Evolutionary conservation across 2,797 vertebrate species (phyloP).

Genomic region (Melopsittacus undulatus): DNA sequence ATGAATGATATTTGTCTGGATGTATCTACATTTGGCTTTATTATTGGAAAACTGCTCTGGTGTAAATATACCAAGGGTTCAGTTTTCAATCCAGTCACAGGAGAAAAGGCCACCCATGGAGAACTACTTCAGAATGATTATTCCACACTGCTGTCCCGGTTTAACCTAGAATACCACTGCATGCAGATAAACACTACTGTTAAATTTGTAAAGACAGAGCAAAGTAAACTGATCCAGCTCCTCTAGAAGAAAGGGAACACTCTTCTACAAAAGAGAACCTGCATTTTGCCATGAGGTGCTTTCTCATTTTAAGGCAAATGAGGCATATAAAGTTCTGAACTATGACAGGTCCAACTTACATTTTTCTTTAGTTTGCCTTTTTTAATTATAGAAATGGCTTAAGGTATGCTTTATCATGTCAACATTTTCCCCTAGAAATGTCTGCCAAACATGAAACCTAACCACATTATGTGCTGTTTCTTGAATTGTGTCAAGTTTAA

Average conservation of each 20-base stretch:
- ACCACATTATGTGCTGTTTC: neutral
- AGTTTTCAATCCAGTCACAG: neutral
- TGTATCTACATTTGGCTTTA: neutral
- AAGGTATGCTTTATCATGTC: neutral
- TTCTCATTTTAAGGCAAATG: neutral
- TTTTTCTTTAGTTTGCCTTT: neutral
- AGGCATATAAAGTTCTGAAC: neutral
- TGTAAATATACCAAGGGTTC: neutral
- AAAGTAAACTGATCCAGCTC: neutral
- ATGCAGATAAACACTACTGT: neutral
- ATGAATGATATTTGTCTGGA: neutral
- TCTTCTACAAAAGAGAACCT: neutral
- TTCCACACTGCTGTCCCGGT: neutral
- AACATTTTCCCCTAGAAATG: neutral
- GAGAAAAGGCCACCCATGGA: neutral
- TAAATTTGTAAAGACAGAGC: too few relatives aligned
- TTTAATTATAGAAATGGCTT: neutral
- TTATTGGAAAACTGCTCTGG: neutral
- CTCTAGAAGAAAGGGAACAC: neutral
- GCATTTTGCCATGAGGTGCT: neutral
- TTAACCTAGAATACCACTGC: neutral
- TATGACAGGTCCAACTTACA: neutral
- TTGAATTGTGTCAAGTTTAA: neutral
- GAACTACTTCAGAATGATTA: neutral
- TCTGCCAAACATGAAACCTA: neutral